phyloP scores from a whole-genome alignment of 2,797 vertebrate genomes.

The Anisognathus igniventris region DNA sequence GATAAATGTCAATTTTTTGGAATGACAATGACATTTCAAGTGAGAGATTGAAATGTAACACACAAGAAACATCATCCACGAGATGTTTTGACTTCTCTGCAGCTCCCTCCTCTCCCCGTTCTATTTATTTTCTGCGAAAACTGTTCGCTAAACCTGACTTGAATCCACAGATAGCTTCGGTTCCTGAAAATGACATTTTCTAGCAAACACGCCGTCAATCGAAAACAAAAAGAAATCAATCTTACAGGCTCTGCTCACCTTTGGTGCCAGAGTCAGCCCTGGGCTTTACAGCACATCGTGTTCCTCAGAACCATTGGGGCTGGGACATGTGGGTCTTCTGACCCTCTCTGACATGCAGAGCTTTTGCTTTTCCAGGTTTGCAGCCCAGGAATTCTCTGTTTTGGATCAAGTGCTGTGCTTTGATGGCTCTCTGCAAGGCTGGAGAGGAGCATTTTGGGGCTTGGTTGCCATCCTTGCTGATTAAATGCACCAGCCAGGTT shows the following conservation, averaged over 20 bases:
- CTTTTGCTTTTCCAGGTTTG: neutral
- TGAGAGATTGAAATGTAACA: constrained; percentile 51
- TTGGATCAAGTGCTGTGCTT: fast-evolving
- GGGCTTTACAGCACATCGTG: neutral
- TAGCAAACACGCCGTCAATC: neutral
- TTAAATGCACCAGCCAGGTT: neutral
- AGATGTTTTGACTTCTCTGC: constrained; percentile 37
- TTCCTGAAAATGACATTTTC: constrained; percentile 38
- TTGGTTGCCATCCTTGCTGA: fast-evolving
- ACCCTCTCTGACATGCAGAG: fast-evolving
- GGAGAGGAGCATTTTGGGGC: fast-evolving
- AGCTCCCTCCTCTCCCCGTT: neutral
- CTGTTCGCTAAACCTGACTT: constrained; percentile 45
- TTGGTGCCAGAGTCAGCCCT: neutral
- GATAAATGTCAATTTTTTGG: constrained; percentile 58
- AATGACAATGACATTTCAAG: constrained; percentile 64
- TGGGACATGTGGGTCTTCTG: neutral
- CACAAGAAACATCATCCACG: constrained; percentile 24
- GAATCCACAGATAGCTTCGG: constrained; percentile 24
- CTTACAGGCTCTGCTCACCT: neutral
- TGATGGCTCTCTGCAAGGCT: neutral
- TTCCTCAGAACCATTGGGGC: neutral
- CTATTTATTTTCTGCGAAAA: neutral
- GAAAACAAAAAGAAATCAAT: neutral
- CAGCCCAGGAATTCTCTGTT: neutral